Conservation (phyloP, 2,888 invertebrate species). For the Cheilosia impressa region DNA sequence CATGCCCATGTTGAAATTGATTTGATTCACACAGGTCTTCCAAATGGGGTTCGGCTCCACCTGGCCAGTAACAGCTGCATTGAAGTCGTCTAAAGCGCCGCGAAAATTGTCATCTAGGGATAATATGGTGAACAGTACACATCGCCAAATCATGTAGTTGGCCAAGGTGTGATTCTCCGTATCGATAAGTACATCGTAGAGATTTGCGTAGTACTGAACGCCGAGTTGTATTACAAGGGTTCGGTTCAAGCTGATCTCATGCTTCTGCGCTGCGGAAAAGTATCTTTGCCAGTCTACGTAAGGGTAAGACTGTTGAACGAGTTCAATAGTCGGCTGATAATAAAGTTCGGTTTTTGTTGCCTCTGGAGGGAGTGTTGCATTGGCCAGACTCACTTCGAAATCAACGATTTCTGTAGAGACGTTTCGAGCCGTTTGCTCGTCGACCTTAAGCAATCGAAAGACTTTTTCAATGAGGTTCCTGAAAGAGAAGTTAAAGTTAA, state of each 20-base stretch:
- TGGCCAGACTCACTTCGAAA: constrained; percentile 76
- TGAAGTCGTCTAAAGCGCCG: constrained; percentile 50
- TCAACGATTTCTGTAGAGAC: constrained; percentile 72
- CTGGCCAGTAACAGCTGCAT: constrained; percentile 92
- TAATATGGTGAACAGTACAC: constrained; percentile 39
- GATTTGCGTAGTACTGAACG: constrained; percentile 80
- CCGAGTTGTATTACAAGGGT: constrained; percentile 85
- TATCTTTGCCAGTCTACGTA: constrained; percentile 72
- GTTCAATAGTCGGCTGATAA: constrained; percentile 31
- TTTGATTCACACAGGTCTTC: constrained; percentile 94
- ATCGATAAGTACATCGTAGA: constrained; percentile 48
- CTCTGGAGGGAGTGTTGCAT: constrained; percentile 66
- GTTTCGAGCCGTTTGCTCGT: constrained; percentile 41
- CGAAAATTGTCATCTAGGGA: constrained; percentile 62
- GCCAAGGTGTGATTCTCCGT: constrained; percentile 60
- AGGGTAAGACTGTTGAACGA: constrained; percentile 47
- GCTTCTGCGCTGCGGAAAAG: constrained; percentile 46
- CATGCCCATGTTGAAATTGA: constrained; percentile 93
- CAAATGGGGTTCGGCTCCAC: constrained; percentile 93
- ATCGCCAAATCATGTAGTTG: constrained; percentile 76
- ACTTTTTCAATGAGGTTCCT: constrained; percentile 54
- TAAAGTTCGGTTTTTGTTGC: constrained; percentile 47
- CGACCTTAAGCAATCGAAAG: constrained; percentile 56
- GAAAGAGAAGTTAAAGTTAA: no score
- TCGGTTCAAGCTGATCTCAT: constrained; percentile 12